These are phyloP conservation scores for Parthenolecanium corni DNA, from an alignment of 2,888 invertebrate genomes.

Conservation along the genomic window DNA sequence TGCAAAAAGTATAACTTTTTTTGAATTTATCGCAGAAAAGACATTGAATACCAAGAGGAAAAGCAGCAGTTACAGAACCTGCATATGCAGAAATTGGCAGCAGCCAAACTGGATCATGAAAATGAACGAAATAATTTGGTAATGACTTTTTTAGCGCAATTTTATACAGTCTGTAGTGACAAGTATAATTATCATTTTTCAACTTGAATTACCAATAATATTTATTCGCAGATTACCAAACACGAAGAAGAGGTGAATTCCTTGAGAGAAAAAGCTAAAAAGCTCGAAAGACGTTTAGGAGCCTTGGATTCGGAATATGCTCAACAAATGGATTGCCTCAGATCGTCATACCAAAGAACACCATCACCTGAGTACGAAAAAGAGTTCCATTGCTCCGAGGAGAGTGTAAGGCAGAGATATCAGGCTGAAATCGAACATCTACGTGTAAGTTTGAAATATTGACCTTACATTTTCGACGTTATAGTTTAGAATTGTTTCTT, in stretches of 20 bases:
- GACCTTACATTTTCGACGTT: too few species aligned
- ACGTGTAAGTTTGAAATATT: slow-evolving; percentile 41
- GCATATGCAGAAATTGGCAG: slow-evolving; percentile 36
- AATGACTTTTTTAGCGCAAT: neutral
- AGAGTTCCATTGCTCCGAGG: slow-evolving; percentile 40
- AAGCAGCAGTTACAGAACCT: slow-evolving; percentile 38
- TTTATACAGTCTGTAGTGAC: neutral
- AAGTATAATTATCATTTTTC: neutral
- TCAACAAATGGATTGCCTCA: slow-evolving; percentile 66
- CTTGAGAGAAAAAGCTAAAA: slow-evolving; percentile 56
- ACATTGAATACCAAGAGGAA: slow-evolving; percentile 36
- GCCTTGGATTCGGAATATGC: slow-evolving; percentile 71
- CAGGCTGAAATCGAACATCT: slow-evolving; percentile 80
- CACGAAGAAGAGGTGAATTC: slow-evolving; percentile 39
- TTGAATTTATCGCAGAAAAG: slow-evolving; percentile 36
- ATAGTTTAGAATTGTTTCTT: too few species aligned
- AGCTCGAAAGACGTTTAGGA: slow-evolving; percentile 58
- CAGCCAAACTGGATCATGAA: slow-evolving; percentile 33
- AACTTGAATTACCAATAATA: neutral
- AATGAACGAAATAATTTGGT: slow-evolving; percentile 34
- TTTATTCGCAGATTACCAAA: slow-evolving; percentile 12
- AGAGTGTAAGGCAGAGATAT: slow-evolving; percentile 57
- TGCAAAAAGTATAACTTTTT: too few species aligned
- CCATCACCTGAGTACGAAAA: slow-evolving; percentile 29
- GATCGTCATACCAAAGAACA: slow-evolving; percentile 61